Percentiles rank a stretch among this genome's conserved stretches.
Evolutionary conservation across 64 coral and sea anemone species (phyloP).

Genomic region (Platygyra sinensis): DNA sequence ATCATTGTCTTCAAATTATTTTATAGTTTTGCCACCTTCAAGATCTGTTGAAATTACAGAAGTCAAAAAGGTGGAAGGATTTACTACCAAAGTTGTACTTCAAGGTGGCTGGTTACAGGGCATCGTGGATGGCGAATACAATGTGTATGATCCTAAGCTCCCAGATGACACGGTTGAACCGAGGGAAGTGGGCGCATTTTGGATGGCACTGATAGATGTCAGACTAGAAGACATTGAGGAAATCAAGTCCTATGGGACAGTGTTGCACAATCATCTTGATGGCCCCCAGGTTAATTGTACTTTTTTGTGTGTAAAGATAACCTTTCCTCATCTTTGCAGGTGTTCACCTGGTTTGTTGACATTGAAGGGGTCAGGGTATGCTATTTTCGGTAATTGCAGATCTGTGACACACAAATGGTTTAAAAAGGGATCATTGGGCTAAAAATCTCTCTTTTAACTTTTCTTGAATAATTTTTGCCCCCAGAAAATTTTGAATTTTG

Average conservation of each 20-base stretch:
- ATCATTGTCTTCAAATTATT: background rate
- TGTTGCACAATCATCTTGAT: background rate
- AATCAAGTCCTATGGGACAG: background rate
- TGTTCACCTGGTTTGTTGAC: background rate
- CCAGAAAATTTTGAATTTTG: too few relatives aligned
- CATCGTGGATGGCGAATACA: background rate
- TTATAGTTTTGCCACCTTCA: background rate
- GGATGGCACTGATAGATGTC: background rate
- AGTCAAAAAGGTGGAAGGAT: too few relatives aligned
- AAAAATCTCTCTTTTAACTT: too few relatives aligned
- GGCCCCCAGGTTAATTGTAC: background rate
- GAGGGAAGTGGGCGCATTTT: too few relatives aligned
- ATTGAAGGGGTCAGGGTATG: too few relatives aligned
- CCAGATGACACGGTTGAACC: background rate
- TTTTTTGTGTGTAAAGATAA: background rate
- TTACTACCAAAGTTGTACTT: background rate
- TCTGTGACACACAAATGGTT: too few relatives aligned
- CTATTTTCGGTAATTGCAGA: too few relatives aligned
- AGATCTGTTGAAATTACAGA: background rate
- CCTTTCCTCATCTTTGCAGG: background rate
- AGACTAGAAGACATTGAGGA: background rate
- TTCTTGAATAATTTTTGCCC: too few relatives aligned
- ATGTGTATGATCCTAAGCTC: background rate
- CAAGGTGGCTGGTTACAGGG: background rate
- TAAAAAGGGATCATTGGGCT: too few relatives aligned